phyloP scores from a whole-genome alignment of 1,140 invertebrate genomes.

The Lerema accius region DNA sequence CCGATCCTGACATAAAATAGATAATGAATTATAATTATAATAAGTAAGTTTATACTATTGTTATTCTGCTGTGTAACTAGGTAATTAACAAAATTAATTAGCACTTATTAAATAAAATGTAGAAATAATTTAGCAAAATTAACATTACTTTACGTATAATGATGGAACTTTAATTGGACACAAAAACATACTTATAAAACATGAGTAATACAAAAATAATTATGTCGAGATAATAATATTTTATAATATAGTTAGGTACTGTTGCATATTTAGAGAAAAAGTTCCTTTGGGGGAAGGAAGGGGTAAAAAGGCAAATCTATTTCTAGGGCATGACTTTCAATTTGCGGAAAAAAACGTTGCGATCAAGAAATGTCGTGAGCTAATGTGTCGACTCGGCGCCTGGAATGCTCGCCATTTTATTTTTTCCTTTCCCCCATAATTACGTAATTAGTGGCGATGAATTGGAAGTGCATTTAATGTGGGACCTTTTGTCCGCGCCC shows the following conservation, averaged over 20 bases:
- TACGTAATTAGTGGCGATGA: slow-evolving; percentile 78
- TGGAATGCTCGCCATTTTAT: slow-evolving; percentile 72
- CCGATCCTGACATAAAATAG: slow-evolving; percentile 21
- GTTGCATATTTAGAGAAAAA: neutral
- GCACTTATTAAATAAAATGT: slow-evolving; percentile 27
- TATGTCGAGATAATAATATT: neutral
- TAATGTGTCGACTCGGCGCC: slow-evolving; percentile 67
- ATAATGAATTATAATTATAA: slow-evolving; percentile 8
- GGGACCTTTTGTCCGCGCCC: slow-evolving; percentile 66
- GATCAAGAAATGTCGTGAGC: slow-evolving; percentile 60
- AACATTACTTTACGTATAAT: slow-evolving; percentile 7
- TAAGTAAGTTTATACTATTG: slow-evolving; percentile 11
- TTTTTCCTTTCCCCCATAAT: slow-evolving; percentile 68
- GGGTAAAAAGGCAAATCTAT: neutral
- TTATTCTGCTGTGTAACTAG: slow-evolving; percentile 23
- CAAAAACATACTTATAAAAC: slow-evolving; percentile 11
- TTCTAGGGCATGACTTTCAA: slow-evolving; percentile 55
- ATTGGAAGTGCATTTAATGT: slow-evolving; percentile 71
- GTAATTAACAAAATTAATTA: slow-evolving; percentile 30
- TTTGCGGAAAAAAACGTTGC: slow-evolving; percentile 54
- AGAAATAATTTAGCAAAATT: slow-evolving; percentile 31
- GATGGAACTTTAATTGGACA: slow-evolving; percentile 11
- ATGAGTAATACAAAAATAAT: neutral
- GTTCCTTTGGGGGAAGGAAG: neutral
- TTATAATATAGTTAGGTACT: no score